A percentile compares a stretch with the other conserved stretches of the same genome.
These are phyloP conservation scores for Megaustenia siamemsis DNA, from an alignment of 2,888 invertebrate species.

Conservation along the genomic window DNA sequence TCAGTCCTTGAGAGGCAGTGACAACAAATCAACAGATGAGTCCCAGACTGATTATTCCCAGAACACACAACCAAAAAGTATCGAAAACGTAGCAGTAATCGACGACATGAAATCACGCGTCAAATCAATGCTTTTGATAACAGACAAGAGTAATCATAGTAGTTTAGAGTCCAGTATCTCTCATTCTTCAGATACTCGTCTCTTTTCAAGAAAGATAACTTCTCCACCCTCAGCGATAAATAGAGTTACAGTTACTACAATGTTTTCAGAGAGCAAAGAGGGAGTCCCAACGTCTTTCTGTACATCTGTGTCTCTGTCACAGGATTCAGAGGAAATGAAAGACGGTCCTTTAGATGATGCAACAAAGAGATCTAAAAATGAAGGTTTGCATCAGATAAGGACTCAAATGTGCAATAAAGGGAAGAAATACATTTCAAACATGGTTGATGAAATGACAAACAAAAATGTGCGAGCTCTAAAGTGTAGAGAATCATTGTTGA, in stretches of 20 bases:
- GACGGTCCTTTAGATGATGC: background rate
- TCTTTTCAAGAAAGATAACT: background rate
- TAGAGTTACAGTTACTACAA: constrained; percentile 44
- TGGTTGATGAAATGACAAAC: background rate
- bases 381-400: background rate
- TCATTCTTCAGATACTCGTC: background rate
- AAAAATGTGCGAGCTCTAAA: background rate
- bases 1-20: background rate
- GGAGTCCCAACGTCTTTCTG: constrained; percentile 14
- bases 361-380: no score
- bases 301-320: background rate
- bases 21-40: background rate
- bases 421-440: background rate
- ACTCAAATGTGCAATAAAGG: background rate
- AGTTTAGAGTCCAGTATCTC: background rate
- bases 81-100: background rate
- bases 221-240: background rate
- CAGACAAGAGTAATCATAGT: background rate
- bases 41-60: background rate
- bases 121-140: constrained; percentile 35
- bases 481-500: constrained; percentile 25
- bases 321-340: background rate
- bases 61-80: background rate
- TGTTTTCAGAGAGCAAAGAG: constrained; percentile 44
- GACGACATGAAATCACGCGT: constrained; percentile 24